A percentile compares a stretch with the other conserved stretches of the same genome.
Conservation (phyloP, 1,140 invertebrate genomes). For the Drosophila virilis region DNA sequence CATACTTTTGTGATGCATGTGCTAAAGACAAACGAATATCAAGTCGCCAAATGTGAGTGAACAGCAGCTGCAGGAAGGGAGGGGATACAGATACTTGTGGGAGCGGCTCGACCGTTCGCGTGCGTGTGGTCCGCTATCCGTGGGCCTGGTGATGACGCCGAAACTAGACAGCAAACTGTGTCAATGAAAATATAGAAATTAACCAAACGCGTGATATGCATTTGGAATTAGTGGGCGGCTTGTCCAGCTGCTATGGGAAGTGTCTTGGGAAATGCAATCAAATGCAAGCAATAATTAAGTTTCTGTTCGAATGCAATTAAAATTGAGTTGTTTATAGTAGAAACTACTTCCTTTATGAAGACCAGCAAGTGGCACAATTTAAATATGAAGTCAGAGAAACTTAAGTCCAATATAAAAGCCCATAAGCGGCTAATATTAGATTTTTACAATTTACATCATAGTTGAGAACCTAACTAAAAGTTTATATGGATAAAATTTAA, state of each 20-base stretch:
- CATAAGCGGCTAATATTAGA: too few species aligned
- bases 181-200: slow-evolving; percentile 52
- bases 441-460: too few species aligned
- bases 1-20: slow-evolving; percentile 78
- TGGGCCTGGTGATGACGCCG: slow-evolving; percentile 16
- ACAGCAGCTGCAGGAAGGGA: background rate
- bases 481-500: too few species aligned
- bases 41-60: slow-evolving; percentile 34
- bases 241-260: slow-evolving; percentile 23
- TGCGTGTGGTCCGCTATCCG: slow-evolving; percentile 39
- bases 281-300: background rate
- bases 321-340: slow-evolving; percentile 1
- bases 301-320: slow-evolving; percentile 1
- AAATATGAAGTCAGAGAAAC: background rate
- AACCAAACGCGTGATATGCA: slow-evolving; percentile 45
- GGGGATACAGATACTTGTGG: slow-evolving; percentile 3
- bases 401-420: too few species aligned
- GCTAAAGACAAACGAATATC: slow-evolving; percentile 77
- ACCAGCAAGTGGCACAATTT: background rate
- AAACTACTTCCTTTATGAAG: background rate
- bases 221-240: slow-evolving; percentile 24
- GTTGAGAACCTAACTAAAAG: too few species aligned
- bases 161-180: slow-evolving; percentile 42
- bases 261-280: slow-evolving; percentile 29
- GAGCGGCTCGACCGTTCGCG: slow-evolving; percentile 15